Percentiles rank a stretch among this genome's conserved stretches.
phyloP scores from a whole-genome alignment of 2,113 vertebrate species.

The Rhinichthys klamathensis region DNA sequence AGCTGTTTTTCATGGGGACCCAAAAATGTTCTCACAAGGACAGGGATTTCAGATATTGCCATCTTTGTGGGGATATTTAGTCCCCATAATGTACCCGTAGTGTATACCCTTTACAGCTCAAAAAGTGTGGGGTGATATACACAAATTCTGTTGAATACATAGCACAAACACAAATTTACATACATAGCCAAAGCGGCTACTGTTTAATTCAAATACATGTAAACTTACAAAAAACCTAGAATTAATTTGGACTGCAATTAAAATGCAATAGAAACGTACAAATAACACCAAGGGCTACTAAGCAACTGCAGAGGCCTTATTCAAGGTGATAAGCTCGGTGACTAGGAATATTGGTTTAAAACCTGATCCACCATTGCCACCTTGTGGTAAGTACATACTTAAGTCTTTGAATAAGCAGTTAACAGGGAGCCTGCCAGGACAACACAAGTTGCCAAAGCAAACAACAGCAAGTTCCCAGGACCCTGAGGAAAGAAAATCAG shows the following conservation, averaged over 20 bases:
- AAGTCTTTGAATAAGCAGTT: slow-evolving; percentile 83
- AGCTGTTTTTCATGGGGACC: no score
- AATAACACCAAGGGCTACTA: neutral
- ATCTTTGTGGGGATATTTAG: no score
- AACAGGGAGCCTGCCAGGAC: slow-evolving; percentile 80
- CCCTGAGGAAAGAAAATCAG: slow-evolving; percentile 73
- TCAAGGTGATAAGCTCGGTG: neutral
- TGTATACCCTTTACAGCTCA: neutral
- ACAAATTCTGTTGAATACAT: neutral
- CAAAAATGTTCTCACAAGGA: no score
- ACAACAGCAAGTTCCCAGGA: slow-evolving; percentile 75
- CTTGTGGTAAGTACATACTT: slow-evolving; percentile 26
- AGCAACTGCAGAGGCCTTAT: neutral
- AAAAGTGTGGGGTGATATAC: neutral
- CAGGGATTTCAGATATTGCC: no score
- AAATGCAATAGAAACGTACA: neutral
- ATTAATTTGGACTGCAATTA: neutral
- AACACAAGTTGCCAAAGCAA: slow-evolving; percentile 76
- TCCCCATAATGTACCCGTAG: neutral
- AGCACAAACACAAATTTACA: neutral
- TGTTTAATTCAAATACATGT: slow-evolving; percentile 2
- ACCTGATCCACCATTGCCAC: slow-evolving; percentile 30
- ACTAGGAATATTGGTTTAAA: slow-evolving; percentile 1
- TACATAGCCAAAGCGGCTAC: neutral
- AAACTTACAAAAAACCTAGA: neutral